A percentile compares a stretch with the other conserved stretches of the same genome.
phyloP scores from a whole-genome alignment of 2,113 vertebrate species.

The Myrmophylax atrothorax region DNA sequence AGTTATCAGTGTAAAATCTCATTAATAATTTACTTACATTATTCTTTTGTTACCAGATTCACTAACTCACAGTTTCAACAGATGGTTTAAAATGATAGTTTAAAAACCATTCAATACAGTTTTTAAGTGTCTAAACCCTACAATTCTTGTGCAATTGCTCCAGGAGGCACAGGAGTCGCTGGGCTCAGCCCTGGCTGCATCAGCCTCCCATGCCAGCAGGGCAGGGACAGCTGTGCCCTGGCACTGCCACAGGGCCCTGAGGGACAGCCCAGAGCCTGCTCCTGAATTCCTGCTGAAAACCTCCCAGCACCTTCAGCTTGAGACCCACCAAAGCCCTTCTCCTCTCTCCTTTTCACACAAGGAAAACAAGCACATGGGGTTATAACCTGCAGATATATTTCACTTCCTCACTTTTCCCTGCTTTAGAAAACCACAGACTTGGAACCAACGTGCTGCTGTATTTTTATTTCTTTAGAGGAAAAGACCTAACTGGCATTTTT shows the following conservation, averaged over 20 bases:
- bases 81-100: not conserved
- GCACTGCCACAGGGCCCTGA: not conserved
- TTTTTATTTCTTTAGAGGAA: not conserved
- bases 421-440: not conserved
- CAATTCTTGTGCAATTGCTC: fast-evolving
- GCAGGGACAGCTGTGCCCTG: not conserved
- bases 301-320: not conserved
- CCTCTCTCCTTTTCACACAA: fast-evolving
- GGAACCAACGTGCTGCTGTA: fast-evolving
- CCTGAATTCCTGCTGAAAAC: not conserved
- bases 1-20: not conserved
- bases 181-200: not conserved
- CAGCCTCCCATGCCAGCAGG: not conserved
- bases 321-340: not conserved
- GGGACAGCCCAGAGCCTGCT: not conserved
- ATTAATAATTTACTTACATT: not conserved
- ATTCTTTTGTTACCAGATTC: not conserved
- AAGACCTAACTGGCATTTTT: not conserved
- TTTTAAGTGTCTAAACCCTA: not conserved
- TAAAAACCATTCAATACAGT: not conserved
- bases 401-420: not conserved
- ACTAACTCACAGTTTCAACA: not conserved
- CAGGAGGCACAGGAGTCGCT: fast-evolving
- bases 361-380: fast-evolving
- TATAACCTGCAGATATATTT: not conserved